A percentile compares a stretch with the other conserved stretches of the same genome.
phyloP scores from a whole-genome alignment of 2,113 vertebrate genomes.

The Chamaea fasciata region DNA sequence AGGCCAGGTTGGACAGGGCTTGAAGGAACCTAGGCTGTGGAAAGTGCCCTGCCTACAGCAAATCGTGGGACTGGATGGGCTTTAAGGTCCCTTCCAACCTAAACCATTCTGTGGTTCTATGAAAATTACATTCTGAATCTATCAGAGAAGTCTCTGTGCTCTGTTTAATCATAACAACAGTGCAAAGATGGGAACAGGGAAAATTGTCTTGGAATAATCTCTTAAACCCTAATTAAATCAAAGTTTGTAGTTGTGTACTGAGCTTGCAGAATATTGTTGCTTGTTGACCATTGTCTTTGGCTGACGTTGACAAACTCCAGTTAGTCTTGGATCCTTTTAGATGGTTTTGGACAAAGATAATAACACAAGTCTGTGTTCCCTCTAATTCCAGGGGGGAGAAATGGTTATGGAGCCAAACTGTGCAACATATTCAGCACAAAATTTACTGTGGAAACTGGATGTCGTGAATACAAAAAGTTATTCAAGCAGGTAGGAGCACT shows the following conservation, averaged over 20 bases:
- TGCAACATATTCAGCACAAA: slow-evolving; percentile 98
- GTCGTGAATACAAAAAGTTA: slow-evolving; percentile 83
- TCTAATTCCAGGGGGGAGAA: slow-evolving; percentile 85
- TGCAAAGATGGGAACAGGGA: neutral
- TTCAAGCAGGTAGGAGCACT: slow-evolving; percentile 87
- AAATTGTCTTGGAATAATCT: neutral
- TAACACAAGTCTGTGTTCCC: neutral
- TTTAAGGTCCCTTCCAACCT: neutral
- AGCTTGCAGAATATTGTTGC: neutral
- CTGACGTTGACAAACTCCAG: neutral
- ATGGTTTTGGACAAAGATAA: neutral
- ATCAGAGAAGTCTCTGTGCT: neutral
- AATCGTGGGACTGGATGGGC: neutral
- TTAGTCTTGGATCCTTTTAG: neutral
- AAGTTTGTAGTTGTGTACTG: neutral
- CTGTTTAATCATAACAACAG: neutral
- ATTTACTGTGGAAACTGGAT: slow-evolving; percentile 97
- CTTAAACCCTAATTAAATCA: neutral
- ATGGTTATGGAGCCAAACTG: slow-evolving; percentile 97
- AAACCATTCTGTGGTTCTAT: neutral
- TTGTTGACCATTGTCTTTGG: neutral
- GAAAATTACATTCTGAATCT: accelerated
- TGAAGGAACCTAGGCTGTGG: neutral
- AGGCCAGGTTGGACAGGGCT: neutral
- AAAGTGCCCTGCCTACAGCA: neutral